phyloP scores from a whole-genome alignment of 2,888 invertebrate species.

The Scelioninae gen. 1 region DNA sequence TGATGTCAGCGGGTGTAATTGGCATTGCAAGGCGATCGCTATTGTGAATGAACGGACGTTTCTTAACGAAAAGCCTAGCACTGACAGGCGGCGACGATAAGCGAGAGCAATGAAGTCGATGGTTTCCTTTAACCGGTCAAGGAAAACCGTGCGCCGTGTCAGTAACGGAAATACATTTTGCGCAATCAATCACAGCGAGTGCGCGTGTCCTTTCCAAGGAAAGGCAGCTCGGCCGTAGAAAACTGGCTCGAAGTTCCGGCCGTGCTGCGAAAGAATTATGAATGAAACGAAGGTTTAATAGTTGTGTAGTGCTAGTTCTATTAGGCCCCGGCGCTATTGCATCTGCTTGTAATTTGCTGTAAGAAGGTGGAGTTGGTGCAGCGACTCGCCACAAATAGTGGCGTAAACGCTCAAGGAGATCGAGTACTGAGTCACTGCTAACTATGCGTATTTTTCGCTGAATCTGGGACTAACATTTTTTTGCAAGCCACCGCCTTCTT shows the following conservation, averaged over 20 bases:
- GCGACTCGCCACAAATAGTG: conserved; percentile 42
- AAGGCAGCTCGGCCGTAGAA: conserved; percentile 65
- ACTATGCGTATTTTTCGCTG: conserved; percentile 79
- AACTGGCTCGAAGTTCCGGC: conserved; percentile 69
- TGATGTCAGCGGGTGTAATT: too few species aligned
- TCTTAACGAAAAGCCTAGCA: conserved; percentile 52
- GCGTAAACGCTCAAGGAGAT: conserved; percentile 80
- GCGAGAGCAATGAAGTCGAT: conserved; percentile 52
- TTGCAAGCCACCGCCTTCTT: conserved; percentile 33
- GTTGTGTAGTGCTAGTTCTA: conserved; percentile 64
- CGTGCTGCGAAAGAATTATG: conserved; percentile 74
- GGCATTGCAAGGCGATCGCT: conserved; percentile 20
- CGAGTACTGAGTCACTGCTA: conserved; percentile 80
- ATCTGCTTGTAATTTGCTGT: conserved; percentile 57
- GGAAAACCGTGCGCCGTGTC: conserved; percentile 72
- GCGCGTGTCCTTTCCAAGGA: conserved; percentile 77
- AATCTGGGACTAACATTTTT: conserved; percentile 75
- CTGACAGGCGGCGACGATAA: conserved; percentile 50
- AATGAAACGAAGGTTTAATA: conserved; percentile 74
- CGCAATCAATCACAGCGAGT: conserved; percentile 69
- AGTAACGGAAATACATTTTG: conserved; percentile 72
- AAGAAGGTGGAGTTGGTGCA: conserved; percentile 59
- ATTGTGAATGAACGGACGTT: conserved; percentile 66
- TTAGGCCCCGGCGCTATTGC: conserved; percentile 62
- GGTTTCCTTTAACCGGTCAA: conserved; percentile 70